phyloP scores from a whole-genome alignment of 2,888 invertebrate species.

The Tanytarsus gracilentus region DNA sequence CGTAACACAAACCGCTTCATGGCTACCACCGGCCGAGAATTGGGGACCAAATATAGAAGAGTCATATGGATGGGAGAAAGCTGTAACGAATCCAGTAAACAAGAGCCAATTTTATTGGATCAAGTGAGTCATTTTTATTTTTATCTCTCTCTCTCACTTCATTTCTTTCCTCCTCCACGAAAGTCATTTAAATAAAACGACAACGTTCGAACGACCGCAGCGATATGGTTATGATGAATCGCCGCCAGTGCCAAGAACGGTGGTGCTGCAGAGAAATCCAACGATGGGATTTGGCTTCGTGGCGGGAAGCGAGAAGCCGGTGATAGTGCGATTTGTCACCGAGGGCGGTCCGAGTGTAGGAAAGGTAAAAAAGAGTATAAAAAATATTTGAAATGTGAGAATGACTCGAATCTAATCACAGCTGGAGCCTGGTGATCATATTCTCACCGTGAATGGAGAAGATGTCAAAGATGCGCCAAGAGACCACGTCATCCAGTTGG shows the following conservation, averaged over 20 bases:
- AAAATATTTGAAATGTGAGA: neutral
- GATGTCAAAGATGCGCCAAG: constrained; percentile 78
- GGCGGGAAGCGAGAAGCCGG: constrained; percentile 89
- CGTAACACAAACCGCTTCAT: constrained; percentile 70
- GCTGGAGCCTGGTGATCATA: constrained; percentile 84
- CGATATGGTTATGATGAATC: constrained; percentile 55
- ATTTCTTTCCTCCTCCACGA: constrained; percentile 30
- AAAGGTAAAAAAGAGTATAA: constrained; percentile 47
- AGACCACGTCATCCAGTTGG: constrained; percentile 81
- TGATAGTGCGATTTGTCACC: constrained; percentile 80
- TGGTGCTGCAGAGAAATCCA: constrained; percentile 63
- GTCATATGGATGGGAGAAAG: constrained; percentile 88
- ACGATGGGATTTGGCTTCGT: constrained; percentile 89
- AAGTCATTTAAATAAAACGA: constrained; percentile 79
- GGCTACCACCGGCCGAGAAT: constrained; percentile 81
- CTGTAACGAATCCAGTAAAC: constrained; percentile 46
- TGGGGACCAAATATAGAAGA: constrained; percentile 61
- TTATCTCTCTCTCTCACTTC: neutral
- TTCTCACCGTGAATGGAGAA: constrained; percentile 81
- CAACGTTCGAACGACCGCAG: constrained; percentile 78
- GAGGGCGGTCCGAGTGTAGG: constrained; percentile 87
- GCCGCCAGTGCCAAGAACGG: constrained; percentile 69
- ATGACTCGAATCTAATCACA: constrained; percentile 35
- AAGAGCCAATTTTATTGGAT: constrained; percentile 68
- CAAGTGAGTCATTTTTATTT: constrained; percentile 50